Base-by-base conservation (phyloP, 2,797 vertebrate species). In the Pangasius djambal region DNA sequence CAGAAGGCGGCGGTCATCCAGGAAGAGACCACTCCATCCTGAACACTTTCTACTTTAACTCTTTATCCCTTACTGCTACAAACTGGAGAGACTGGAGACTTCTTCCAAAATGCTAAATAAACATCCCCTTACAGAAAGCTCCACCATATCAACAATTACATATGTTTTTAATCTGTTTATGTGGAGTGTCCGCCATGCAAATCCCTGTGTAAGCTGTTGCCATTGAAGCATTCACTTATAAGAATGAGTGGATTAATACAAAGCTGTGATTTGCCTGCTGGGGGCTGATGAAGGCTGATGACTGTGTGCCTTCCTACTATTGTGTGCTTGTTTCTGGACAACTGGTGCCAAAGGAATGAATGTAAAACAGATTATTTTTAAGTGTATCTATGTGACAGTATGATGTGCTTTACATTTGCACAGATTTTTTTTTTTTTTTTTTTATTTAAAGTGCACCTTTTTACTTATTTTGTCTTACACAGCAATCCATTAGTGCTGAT, bases 401-500 rank as follows among this genome's bases (percentile, higher is more conserved):
- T 6, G 48, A n/a, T 12, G 40, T 37, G 69, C 69, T 70, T 70
- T 20, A 70, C 34, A 70, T 44, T 3, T 50, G 7, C 25, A 44
- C 22, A 12, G 69, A 72, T 72, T 72, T 20, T 16, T 34, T 57
- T 55, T 55, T 55, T 55, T 16, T 72, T 72, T 20, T 16, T 34
- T 57, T 55, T 55, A 16, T 55, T 16, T 4, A 40, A 40, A 48
- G 44, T 48, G 44, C 44, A 48, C 44, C 44, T 18, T 50, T 50
- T 50, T 50, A 50, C 48, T 50, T 37, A 83, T 63, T 88, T 65
- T 81, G 20, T 31, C 48, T 37, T 77, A 50, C 91, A 92, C 91
- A 81, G 88, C 72, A 92, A 92, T 90, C 90, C 89, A 90, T 83
- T 72, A 87, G 75, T 83, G 88, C 50, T 44, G 84, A 88, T 84